A percentile compares a stretch with the other conserved stretches of the same genome.
Evolutionary conservation across 92 coral and sea anemone species (phyloP).

Genomic region (Galaxea fascicularis): DNA sequence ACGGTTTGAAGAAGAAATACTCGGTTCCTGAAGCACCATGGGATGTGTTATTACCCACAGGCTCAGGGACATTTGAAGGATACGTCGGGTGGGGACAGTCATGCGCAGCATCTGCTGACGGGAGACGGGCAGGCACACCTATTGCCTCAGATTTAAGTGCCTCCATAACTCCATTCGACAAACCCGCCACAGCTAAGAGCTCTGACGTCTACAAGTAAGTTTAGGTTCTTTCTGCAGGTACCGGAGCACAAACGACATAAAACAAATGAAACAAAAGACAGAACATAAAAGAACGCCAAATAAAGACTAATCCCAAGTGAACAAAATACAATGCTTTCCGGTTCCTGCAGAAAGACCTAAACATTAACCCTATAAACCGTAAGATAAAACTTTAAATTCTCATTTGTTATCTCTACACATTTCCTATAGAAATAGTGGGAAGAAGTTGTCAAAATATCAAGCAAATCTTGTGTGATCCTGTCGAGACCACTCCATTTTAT

Average conservation of each 20-base stretch:
- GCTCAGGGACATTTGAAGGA: slow-evolving; percentile 86
- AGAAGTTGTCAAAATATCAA: too few species aligned
- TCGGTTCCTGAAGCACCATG: slow-evolving; percentile 64
- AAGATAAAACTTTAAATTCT: too few species aligned
- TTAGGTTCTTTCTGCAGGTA: background rate
- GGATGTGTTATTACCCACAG: slow-evolving; percentile 70
- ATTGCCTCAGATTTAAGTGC: slow-evolving; percentile 75
- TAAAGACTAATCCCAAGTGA: too few species aligned
- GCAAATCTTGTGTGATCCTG: too few species aligned
- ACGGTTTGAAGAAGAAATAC: slow-evolving; percentile 69
- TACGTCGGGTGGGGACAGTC: slow-evolving; percentile 84
- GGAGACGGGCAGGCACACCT: slow-evolving; percentile 70
- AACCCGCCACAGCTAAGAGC: slow-evolving; percentile 53
- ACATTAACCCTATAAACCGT: too few species aligned
- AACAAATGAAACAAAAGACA: too few species aligned
- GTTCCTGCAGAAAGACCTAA: too few species aligned
- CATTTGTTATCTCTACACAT: too few species aligned
- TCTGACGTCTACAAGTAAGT: slow-evolving; percentile 69
- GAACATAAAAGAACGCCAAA: too few species aligned
- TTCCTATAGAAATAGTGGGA: too few species aligned
- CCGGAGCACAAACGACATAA: background rate
- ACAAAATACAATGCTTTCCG: too few species aligned
- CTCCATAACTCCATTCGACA: slow-evolving; percentile 70
- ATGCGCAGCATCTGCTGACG: slow-evolving; percentile 84
- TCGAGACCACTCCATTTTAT: too few species aligned